Evolutionary conservation across 2,113 vertebrate species (phyloP), one percentile per base, ranked within the genome.

Genomic region (Micromys minutus): DNA sequence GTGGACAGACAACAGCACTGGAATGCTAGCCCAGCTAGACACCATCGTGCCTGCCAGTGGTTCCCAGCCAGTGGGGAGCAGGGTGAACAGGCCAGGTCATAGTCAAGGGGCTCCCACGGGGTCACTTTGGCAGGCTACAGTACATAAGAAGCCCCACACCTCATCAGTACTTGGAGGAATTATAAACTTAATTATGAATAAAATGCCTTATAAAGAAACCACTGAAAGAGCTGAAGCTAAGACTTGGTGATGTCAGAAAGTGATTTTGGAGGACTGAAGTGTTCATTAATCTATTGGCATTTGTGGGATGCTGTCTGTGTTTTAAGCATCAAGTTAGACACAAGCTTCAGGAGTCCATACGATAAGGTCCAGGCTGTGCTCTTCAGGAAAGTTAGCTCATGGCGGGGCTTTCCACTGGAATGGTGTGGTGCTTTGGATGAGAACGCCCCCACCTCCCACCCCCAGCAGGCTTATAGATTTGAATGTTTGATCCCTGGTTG

Each of bases 1-100:
- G 97, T 91, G 39, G 96, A 97, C 67, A 84, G 90, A 93, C 61
- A 52, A 76, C 85, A 91, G 61, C 31, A 3, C 36, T 45, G 21
- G 94, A 72, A 52, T 12, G 47, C 84, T 91, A 31, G 19, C 72
- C 86, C 29, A 0, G 21, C 55, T 22, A 2, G 47, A 67, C 39
- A 21, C 15, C 34, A 11, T 26, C 29, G 31, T 1, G 61, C 67
- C 26, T 22, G 89, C 69, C 75, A 24, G 71, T 1, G 55, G 39
- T 39, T 1, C 72, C 39, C 50, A 69, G 63, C 72, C 80, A 6
- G 31, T 11, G 16, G 24, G 50, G 4, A 87, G 50, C 17, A 47
- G 47, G 31, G 87, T 5, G 21, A 42, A 39, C 42, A 80, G 45
- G 42, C 39, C n/a, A 26, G 77, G 42, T 52, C 59, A 9, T 0